phyloP scores from a whole-genome alignment of 2,797 vertebrate species.

The Alectoris magna region DNA sequence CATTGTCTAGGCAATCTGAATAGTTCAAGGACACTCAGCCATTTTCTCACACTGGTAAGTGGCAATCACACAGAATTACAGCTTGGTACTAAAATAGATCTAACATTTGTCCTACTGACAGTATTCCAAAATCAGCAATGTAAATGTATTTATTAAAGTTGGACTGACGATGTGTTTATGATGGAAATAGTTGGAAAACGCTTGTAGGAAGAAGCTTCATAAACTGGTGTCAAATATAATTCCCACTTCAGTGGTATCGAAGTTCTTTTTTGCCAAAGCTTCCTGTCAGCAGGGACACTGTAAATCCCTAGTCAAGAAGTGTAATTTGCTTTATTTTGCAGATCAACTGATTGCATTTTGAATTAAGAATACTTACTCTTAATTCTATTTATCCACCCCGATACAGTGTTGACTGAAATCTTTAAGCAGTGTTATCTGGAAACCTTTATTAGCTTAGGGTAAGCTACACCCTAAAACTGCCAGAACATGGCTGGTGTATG shows the following conservation, averaged over 20 bases:
- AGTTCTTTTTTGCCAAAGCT: neutral
- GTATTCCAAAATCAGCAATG: neutral
- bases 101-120: neutral
- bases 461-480: conserved; percentile 49
- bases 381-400: conserved; percentile 9
- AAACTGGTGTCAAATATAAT: neutral
- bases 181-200: neutral
- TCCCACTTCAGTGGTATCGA: neutral
- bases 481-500: neutral
- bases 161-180: neutral
- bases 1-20: neutral
- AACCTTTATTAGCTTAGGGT: conserved; percentile 52
- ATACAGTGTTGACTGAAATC: conserved; percentile 31
- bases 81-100: neutral
- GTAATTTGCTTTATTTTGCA: conserved; percentile 16
- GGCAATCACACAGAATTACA: neutral
- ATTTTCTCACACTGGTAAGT: neutral
- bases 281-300: neutral
- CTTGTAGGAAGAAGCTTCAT: neutral
- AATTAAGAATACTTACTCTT: conserved; percentile 50
- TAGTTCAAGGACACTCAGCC: neutral
- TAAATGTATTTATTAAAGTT: neutral
- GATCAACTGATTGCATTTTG: conserved; percentile 31
- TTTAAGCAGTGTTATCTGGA: conserved; percentile 68
- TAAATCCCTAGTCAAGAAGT: neutral